These are phyloP conservation scores for Stichopus chloronotus DNA, from an alignment of 35 echinoderm and acorn worm genomes.

Conservation along the genomic window DNA sequence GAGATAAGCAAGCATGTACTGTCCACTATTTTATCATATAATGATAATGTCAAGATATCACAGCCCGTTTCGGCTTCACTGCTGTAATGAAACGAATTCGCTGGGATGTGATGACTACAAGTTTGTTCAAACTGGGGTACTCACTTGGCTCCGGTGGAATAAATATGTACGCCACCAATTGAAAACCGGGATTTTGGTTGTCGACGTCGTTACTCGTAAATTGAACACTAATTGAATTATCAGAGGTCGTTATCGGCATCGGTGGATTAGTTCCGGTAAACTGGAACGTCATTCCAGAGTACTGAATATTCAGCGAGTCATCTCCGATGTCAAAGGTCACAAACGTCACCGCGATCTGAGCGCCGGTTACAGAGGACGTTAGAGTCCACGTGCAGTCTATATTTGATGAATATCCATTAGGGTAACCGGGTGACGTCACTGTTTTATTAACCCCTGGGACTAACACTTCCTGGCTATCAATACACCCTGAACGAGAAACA, in stretches of 20 bases:
- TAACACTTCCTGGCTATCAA: neutral
- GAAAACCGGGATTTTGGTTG: slow-evolving; percentile 19
- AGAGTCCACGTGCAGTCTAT: slow-evolving; percentile 29
- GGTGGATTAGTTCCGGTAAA: neutral
- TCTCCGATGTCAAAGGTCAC: slow-evolving; percentile 48
- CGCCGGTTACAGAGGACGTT: neutral
- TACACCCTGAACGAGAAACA: neutral
- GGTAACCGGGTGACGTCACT: slow-evolving; percentile 39
- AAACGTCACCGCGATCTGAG: slow-evolving; percentile 1
- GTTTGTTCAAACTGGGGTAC: neutral
- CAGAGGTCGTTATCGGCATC: slow-evolving; percentile 20
- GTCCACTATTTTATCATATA: neutral
- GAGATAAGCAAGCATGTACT: neutral
- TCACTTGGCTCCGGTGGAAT: slow-evolving; percentile 13
- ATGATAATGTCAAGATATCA: neutral
- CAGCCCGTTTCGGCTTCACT: neutral
- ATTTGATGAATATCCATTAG: slow-evolving; percentile 16
- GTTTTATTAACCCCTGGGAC: neutral
- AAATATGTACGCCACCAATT: neutral
- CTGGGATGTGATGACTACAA: neutral
- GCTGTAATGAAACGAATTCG: neutral
- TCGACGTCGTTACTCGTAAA: slow-evolving; percentile 27
- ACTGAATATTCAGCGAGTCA: neutral
- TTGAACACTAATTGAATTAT: neutral
- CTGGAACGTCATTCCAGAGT: neutral